Evolutionary conservation across 2,113 vertebrate species (phyloP).

Genomic region (Eira barbara): DNA sequence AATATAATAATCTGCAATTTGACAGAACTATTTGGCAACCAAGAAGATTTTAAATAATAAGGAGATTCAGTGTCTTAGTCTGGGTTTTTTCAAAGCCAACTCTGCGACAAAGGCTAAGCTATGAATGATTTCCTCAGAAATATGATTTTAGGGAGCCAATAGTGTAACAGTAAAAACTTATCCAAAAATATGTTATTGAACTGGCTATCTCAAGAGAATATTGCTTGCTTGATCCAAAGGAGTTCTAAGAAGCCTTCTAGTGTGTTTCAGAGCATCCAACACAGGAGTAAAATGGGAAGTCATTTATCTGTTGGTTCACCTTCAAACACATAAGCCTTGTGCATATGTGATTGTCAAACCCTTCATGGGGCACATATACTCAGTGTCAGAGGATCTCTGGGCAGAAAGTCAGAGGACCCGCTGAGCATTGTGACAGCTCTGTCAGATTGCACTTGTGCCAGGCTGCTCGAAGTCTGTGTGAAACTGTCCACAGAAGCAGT

Average conservation of each 20-base stretch:
- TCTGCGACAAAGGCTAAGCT: neutral
- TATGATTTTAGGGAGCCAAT: neutral
- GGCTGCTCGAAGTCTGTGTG: neutral
- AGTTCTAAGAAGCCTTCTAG: slow-evolving; percentile 26
- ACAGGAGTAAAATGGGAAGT: neutral
- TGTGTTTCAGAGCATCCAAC: neutral
- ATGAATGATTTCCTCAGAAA: neutral
- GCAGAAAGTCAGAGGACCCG: neutral
- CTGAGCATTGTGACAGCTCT: neutral
- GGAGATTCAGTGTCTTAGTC: neutral
- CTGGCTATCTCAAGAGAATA: neutral
- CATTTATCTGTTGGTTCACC: neutral
- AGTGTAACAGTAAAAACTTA: neutral
- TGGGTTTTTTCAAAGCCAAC: neutral
- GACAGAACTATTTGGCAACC: neutral
- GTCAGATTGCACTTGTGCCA: neutral
- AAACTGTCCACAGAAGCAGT: neutral
- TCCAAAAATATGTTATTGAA: neutral
- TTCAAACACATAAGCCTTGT: slow-evolving; percentile 1
- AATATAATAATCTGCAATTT: neutral
- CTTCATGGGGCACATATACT: neutral
- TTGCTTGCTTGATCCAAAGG: neutral
- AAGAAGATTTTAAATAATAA: neutral
- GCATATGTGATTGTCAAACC: neutral
- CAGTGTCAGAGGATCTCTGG: neutral